Evolutionary conservation across 2,113 vertebrate species (phyloP).

Genomic region (Epinephelus cyanopodus): DNA sequence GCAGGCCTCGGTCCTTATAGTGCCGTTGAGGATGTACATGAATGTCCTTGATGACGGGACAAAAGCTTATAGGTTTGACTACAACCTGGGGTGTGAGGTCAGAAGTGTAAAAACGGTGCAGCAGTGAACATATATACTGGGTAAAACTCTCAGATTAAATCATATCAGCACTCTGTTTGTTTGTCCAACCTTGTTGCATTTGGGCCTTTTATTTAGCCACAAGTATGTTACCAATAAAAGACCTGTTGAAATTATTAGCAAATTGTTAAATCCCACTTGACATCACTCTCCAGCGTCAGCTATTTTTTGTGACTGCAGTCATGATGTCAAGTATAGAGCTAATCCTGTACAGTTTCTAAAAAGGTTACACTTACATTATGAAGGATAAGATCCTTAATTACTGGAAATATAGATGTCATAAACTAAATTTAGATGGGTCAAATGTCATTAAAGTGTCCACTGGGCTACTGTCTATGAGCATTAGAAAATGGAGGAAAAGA

Average conservation of each 20-base stretch:
- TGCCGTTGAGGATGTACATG: not conserved
- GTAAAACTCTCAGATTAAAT: not conserved
- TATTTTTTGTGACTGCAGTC: not conserved
- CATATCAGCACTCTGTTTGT: not conserved
- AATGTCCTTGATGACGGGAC: not conserved
- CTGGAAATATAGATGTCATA: not conserved
- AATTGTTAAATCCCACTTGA: not conserved
- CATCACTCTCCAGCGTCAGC: not conserved
- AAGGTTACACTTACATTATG: not conserved
- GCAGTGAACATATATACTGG: too few species aligned
- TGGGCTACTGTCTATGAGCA: not conserved
- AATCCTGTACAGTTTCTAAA: not conserved
- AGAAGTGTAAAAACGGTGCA: not conserved
- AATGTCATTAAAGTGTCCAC: slow-evolving; percentile 4
- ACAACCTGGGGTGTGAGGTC: not conserved
- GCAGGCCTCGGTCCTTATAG: slow-evolving; percentile 11
- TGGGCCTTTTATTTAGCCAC: not conserved
- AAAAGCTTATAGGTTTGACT: not conserved
- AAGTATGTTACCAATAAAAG: slow-evolving; percentile 1
- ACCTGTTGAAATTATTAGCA: slow-evolving; percentile 9
- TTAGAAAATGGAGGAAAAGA: not conserved
- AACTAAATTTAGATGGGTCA: not conserved
- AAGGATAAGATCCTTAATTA: not conserved
- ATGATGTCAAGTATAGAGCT: not conserved
- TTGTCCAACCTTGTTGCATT: not conserved